Evolutionary conservation across 2,888 invertebrate genomes (phyloP).

Genomic region (Drosophila bunnanda): DNA sequence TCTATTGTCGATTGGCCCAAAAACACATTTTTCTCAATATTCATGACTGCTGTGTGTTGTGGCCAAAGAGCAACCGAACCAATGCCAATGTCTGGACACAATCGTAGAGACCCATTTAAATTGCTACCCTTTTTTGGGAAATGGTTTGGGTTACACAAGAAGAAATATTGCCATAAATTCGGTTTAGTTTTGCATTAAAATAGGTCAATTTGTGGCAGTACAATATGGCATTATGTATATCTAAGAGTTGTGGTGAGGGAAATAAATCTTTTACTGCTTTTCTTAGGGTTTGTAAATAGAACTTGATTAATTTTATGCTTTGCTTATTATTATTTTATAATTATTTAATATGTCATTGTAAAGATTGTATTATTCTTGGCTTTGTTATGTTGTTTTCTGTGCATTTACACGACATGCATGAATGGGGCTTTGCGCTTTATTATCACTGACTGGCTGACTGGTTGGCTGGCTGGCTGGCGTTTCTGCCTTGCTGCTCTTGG

Average conservation of each 20-base stretch:
- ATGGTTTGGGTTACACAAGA: constrained; percentile 1
- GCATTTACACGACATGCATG: constrained; percentile 26
- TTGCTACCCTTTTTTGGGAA: not conserved
- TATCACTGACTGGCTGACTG: constrained; percentile 13
- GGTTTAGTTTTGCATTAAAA: not conserved
- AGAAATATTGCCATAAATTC: constrained; percentile 3
- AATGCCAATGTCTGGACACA: constrained; percentile 25
- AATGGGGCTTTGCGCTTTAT: constrained; percentile 26
- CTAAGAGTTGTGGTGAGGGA: not conserved
- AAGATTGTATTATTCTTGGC: not conserved
- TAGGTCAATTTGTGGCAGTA: not conserved
- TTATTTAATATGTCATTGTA: not conserved
- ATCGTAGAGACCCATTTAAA: constrained; percentile 15
- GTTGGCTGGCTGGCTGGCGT: constrained; percentile 33
- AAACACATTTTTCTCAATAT: constrained; percentile 20
- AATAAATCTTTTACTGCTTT: not conserved
- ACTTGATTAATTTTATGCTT: not conserved
- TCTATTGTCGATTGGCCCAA: constrained; percentile 25
- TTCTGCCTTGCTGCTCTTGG: constrained; percentile 57
- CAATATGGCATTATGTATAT: not conserved
- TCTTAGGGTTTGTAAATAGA: not conserved
- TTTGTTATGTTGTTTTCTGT: constrained; percentile 1
- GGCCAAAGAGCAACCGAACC: constrained; percentile 29
- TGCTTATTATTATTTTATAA: not conserved
- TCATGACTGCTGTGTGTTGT: constrained; percentile 42